These are phyloP conservation scores for Nyctalus aviator DNA, from an alignment of 2,797 vertebrate genomes.

Conservation along the genomic window DNA sequence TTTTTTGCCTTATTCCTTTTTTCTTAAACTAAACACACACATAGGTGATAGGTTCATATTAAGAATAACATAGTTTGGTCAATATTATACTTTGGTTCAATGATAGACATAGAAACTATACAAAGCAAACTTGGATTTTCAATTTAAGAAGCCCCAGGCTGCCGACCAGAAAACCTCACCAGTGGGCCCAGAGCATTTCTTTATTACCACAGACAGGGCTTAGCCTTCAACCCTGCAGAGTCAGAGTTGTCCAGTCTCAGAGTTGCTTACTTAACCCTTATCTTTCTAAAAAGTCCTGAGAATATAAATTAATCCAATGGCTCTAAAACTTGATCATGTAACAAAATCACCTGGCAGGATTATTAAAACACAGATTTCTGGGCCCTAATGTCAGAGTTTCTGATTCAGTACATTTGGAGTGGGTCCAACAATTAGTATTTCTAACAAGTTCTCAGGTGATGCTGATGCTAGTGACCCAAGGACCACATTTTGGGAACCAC, in stretches of 20 bases:
- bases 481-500: background rate
- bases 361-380: background rate
- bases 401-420: background rate
- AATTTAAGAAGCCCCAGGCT: background rate
- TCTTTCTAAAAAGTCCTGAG: background rate
- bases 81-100: background rate
- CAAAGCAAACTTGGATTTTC: background rate
- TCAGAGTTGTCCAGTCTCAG: background rate
- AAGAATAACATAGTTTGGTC: background rate
- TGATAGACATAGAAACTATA: background rate
- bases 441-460: background rate
- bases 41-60: background rate
- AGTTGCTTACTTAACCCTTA: background rate
- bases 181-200: background rate
- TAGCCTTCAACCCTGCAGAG: background rate
- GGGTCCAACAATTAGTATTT: background rate
- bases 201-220: background rate
- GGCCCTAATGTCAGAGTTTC: background rate
- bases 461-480: background rate
- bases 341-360: background rate
- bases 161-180: background rate
- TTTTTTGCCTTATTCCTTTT: slow-evolving; percentile 8
- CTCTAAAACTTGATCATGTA: background rate
- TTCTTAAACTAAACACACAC: background rate
- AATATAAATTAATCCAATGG: background rate